A percentile compares a stretch with the other conserved stretches of the same genome.
Evolutionary conservation across 2,797 vertebrate species (phyloP).

Genomic region (Gymnoscopelus braueri): DNA sequence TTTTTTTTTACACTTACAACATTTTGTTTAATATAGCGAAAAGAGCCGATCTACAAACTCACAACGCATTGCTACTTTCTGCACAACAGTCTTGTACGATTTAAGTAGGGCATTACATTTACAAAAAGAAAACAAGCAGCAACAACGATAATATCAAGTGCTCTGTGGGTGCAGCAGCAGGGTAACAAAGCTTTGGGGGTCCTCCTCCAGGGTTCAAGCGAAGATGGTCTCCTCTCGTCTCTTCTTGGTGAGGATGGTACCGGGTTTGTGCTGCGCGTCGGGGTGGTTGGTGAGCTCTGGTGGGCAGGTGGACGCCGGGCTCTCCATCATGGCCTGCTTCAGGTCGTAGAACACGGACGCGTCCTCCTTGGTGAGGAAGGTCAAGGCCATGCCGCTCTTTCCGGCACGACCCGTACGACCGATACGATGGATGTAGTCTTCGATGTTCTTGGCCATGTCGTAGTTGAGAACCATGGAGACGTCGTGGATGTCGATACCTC

Average conservation of each 20-base stretch:
- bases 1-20: too few relatives aligned
- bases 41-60: too few relatives aligned
- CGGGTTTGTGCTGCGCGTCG: slow-evolving; percentile 96
- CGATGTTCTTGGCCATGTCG: slow-evolving; percentile 99
- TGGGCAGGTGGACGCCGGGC: slow-evolving; percentile 95
- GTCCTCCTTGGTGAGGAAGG: slow-evolving; percentile 98
- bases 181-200: too few relatives aligned
- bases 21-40: too few relatives aligned
- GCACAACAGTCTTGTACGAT: too few relatives aligned
- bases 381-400: slow-evolving; percentile 95
- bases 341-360: slow-evolving; percentile 95
- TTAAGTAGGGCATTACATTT: too few relatives aligned
- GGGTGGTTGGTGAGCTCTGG: slow-evolving; percentile 97
- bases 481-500: slow-evolving; percentile 98
- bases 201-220: slow-evolving; percentile 80
- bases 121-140: too few relatives aligned
- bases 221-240: slow-evolving; percentile 98
- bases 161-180: too few relatives aligned
- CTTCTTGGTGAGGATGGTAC: slow-evolving; percentile 99
- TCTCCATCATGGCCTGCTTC: slow-evolving; percentile 98
- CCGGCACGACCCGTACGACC: slow-evolving; percentile 96
- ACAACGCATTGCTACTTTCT: too few relatives aligned
- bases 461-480: slow-evolving; percentile 99
- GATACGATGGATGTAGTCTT: slow-evolving; percentile 99
- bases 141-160: too few relatives aligned